Evolutionary conservation across 2,888 invertebrate genomes (phyloP).

Genomic region (Euproctis similis): DNA sequence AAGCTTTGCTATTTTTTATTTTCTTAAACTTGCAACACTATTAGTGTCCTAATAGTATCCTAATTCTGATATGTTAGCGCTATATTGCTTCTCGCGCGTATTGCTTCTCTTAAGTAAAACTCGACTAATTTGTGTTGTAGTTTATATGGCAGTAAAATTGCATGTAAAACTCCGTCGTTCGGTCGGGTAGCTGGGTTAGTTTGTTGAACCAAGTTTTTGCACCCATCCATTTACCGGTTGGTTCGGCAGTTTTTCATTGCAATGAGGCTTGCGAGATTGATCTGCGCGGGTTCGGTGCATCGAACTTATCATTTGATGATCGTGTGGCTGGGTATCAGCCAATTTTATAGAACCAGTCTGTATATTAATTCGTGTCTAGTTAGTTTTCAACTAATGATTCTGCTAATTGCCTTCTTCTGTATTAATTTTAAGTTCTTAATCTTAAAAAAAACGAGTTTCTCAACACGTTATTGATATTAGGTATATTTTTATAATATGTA

Average conservation of each 20-base stretch:
- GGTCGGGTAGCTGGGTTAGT: conserved; percentile 33
- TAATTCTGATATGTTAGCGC: too few species aligned
- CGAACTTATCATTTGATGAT: conserved; percentile 26
- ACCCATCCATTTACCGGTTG: conserved; percentile 43
- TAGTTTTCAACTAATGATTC: too few species aligned
- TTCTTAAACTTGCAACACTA: too few species aligned
- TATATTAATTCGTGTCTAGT: too few species aligned
- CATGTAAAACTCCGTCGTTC: conserved; percentile 1
- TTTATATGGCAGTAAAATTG: neutral
- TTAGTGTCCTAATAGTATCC: too few species aligned
- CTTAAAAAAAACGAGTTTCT: too few species aligned
- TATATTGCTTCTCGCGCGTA: too few species aligned
- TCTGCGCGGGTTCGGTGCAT: conserved; percentile 34
- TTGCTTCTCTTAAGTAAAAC: conserved; percentile 14
- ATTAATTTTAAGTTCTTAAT: too few species aligned
- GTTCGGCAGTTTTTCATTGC: conserved; percentile 33
- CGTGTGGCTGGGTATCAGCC: neutral
- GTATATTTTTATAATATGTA: too few species aligned
- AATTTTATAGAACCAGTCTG: neutral
- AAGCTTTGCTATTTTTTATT: too few species aligned
- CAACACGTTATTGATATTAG: too few species aligned
- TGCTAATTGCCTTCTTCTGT: too few species aligned
- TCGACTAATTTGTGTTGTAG: conserved; percentile 9
- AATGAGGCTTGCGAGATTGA: conserved; percentile 31
- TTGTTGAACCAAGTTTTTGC: conserved; percentile 61